A percentile compares a stretch with the other conserved stretches of the same genome.
Conservation (phyloP, 1,140 invertebrate genomes). For the Notospermus geniculatus region DNA sequence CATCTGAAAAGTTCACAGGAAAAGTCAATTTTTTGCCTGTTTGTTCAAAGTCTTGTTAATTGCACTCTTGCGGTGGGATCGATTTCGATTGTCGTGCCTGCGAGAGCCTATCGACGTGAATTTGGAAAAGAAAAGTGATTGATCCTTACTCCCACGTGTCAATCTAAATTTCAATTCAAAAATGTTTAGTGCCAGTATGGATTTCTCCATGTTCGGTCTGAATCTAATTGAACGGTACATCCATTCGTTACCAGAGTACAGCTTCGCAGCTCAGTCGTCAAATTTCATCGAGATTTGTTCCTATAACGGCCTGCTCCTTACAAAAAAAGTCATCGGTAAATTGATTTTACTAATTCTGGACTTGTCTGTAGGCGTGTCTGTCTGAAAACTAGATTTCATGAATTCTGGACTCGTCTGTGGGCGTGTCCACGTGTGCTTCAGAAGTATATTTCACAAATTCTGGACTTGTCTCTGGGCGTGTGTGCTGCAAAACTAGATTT, state of each 20-base stretch:
- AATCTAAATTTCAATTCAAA: too few species aligned
- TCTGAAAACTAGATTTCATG: background rate
- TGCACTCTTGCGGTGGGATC: too few species aligned
- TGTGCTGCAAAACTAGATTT: background rate
- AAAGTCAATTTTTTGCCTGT: too few species aligned
- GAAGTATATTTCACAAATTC: background rate
- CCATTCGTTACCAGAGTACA: conserved; percentile 24
- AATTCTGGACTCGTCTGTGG: too few species aligned
- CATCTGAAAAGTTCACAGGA: too few species aligned
- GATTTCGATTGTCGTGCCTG: too few species aligned
- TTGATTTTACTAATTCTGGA: background rate
- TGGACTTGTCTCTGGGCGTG: background rate
- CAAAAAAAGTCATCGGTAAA: conserved; percentile 25
- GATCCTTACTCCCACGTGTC: too few species aligned
- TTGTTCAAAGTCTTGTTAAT: too few species aligned
- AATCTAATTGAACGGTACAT: conserved; percentile 22
- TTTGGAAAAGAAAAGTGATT: too few species aligned
- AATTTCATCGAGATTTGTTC: conserved; percentile 24
- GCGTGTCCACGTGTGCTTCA: background rate
- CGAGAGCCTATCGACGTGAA: too few species aligned
- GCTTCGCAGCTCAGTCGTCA: conserved; percentile 11
- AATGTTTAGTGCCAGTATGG: too few species aligned
- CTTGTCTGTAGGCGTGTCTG: background rate
- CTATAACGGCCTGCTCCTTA: conserved; percentile 23
- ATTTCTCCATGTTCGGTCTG: conserved; percentile 4